Base-by-base conservation (phyloP, 1,140 invertebrate genomes). In the Ooceraea biroi region DNA sequence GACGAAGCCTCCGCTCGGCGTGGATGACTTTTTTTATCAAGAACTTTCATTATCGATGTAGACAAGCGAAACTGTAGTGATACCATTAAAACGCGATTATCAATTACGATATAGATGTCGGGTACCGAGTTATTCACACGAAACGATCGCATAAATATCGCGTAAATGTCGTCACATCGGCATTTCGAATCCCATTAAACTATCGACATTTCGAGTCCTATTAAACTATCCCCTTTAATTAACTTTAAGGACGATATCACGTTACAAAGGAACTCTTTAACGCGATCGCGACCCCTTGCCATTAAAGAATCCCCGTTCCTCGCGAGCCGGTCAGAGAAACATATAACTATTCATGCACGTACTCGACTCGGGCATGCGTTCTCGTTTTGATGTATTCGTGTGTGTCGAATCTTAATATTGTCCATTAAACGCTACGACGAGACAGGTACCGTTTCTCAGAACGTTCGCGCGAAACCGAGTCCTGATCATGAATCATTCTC, bases 401-500 rank as follows among this genome's bases (percentile, higher is more conserved):
- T n/a, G 69, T 55, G 30, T 55, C 30, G 44, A 63, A 22, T 41
- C 65, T 63, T 19, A 19, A 41, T 50, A 12, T 48, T 22, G 22
- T 12, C 27, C 11, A 19, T 1, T 57, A 41, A 61, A 74, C 36
- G 73, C 46, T 77, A 27, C 36, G 27, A 66, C 44, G 44, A 52
- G 27, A 77, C 41, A 60, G 44, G 17, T 22, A 17, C 11, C 17
- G 63, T 41, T 86, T 72, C 85, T 61, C 27, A 84, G 65, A 88
- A 86, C n/a, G 73, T 80, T 87, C 58, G 82, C 44, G 14, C 30
- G 73, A 87, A 84, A 84, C 41, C 73, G 60, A 84, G 65, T 57
- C 30, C 25, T 66, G 66, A 73, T 78, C 22, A 25, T 87, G 85
- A 80, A 78, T 88, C 85, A 87, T 86, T 83, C 92, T 92, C 71